Base-by-base conservation (phyloP, 2,888 invertebrate genomes). In the Macrophya alboannulata region DNA sequence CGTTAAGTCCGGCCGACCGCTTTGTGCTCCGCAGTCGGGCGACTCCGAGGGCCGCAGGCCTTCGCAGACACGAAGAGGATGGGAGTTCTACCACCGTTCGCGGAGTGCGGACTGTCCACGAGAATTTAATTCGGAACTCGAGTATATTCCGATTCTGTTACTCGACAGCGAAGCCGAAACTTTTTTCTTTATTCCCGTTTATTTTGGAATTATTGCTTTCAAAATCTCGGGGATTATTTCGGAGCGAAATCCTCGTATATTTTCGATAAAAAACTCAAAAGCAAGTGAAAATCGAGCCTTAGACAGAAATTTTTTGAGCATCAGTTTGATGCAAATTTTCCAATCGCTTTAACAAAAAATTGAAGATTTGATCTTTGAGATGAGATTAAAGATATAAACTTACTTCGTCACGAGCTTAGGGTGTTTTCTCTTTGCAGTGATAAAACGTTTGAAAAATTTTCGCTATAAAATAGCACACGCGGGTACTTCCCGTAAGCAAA, bases 1-100 rank as follows among this genome's bases (percentile, higher is more conserved):
- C 91, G 92, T 93, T 92, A 93, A 93, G 93, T 92, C 93, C 91
- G 90, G 91, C 91, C 91, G 92, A 92, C 92, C 92, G 92, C 92
- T 92, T 92, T 92, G 92, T 91, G 91, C 90, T 87, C 90, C 90
- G 90, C 90, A 88, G 90, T 45, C 74, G 45, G 55, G 62, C 81
- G 81, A 81, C 62, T 59, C 81, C 25, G 81, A 62, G 81, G 62
- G 81, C 81, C 81, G 43, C 81, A 59, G 81, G 81, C 81, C n/a
- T 45, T 77, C 55, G 51, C 51, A 84, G 88, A 85, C 86, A 85
- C 86, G 86, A 87, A 88, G 88, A 87, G 88, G 86, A 87, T 87
- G 87, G 84, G 86, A 88, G 86, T 55, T 71, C n/a, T 15, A n/a
- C 48, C 71, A 40, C 71, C 51, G 71, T 84, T 43, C 68, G 68